phyloP scores from a whole-genome alignment of 2,888 invertebrate species.

The Lutraria lutraria region DNA sequence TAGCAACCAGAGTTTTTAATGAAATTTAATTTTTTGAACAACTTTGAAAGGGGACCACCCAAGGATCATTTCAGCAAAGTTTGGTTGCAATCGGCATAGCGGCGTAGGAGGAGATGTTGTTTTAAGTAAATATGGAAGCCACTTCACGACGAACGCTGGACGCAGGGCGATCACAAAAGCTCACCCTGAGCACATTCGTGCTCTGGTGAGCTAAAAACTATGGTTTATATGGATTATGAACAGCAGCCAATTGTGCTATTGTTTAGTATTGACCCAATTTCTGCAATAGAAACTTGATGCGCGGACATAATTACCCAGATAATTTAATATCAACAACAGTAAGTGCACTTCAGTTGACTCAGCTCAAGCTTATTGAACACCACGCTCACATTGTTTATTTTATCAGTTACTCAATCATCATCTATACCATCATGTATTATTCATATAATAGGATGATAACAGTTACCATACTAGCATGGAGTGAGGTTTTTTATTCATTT shows the following conservation, averaged over 20 bases:
- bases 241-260: background rate
- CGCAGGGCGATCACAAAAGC: no score
- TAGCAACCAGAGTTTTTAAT: no score
- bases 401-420: constrained; percentile 5
- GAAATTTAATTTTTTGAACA: no score
- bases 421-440: constrained; percentile 13
- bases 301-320: background rate
- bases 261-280: background rate
- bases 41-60: no score
- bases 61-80: no score
- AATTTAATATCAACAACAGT: constrained; percentile 9
- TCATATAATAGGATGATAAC: constrained; percentile 4
- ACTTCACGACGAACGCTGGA: no score
- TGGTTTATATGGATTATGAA: no score
- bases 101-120: no score
- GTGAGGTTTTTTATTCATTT: background rate
- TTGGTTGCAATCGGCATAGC: no score
- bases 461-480: background rate
- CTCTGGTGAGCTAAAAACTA: no score
- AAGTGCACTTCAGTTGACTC: constrained; percentile 21
- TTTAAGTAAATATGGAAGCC: no score
- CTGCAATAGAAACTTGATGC: background rate
- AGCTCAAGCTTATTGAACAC: constrained; percentile 11
- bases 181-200: no score
- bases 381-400: background rate